Evolutionary conservation across 1,140 invertebrate species (phyloP).

Genomic region (Temnothorax nylanderi): DNA sequence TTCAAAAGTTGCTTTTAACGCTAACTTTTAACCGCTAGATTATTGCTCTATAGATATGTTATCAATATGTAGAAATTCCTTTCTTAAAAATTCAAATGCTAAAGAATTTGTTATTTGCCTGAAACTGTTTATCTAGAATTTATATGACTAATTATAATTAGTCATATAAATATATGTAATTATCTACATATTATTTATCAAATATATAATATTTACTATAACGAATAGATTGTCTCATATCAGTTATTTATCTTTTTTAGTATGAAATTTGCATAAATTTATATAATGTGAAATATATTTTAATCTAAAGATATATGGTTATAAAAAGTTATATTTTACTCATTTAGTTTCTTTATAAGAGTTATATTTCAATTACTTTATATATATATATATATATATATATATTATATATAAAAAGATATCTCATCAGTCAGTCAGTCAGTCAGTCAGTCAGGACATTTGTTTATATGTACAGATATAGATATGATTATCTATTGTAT

Average conservation of each 20-base stretch:
- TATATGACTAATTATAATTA: no score
- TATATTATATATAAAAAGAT: no score
- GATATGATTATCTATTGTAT: background rate
- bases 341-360: background rate
- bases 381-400: no score
- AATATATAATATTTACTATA: background rate
- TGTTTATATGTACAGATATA: no score
- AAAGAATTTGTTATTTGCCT: background rate
- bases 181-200: background rate
- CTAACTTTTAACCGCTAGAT: background rate
- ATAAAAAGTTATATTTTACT: background rate
- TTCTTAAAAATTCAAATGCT: background rate
- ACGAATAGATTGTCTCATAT: background rate
- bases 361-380: background rate
- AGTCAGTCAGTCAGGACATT: no score
- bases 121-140: background rate
- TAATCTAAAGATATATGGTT: background rate
- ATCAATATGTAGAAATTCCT: background rate
- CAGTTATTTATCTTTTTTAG: background rate
- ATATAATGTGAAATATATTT: background rate
- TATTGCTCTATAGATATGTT: constrained; percentile 1
- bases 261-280: background rate
- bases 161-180: background rate
- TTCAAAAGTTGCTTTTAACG: background rate
- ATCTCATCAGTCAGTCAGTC: no score